Evolutionary conservation across 53 echinoderm and acorn worm species (phyloP).

Genomic region (Arbacia lixula): DNA sequence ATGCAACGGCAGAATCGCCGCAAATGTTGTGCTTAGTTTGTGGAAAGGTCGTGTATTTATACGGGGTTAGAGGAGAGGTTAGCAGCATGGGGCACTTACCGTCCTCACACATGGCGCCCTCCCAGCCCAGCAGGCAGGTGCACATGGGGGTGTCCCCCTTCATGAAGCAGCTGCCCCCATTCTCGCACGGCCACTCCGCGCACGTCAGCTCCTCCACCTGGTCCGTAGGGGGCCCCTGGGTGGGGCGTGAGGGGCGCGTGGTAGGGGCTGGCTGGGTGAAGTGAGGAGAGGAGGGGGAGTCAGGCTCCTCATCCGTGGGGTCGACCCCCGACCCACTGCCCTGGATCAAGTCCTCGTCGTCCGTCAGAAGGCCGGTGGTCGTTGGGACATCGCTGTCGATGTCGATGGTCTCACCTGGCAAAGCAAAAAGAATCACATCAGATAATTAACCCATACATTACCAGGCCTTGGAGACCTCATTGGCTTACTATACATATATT

Average conservation of each 20-base stretch:
- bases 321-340: slow-evolving; percentile 45
- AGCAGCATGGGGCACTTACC: slow-evolving; percentile 6
- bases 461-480: no score
- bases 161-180: slow-evolving; percentile 61
- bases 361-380: slow-evolving; percentile 20
- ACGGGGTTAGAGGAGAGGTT: no score
- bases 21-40: no score
- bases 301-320: not conserved
- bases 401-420: slow-evolving; percentile 46
- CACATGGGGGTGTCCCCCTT: slow-evolving; percentile 60
- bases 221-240: no score
- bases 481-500: no score
- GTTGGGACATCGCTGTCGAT: slow-evolving; percentile 30
- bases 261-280: not conserved
- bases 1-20: no score
- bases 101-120: slow-evolving; percentile 62
- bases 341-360: slow-evolving; percentile 28
- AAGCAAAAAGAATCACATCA: no score
- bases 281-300: not conserved
- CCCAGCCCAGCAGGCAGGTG: slow-evolving; percentile 51
- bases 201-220: slow-evolving; percentile 47
- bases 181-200: slow-evolving; percentile 42
- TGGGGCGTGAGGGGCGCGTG: not conserved
- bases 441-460: no score
- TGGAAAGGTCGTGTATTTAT: no score